phyloP scores from a whole-genome alignment of 1,140 invertebrate genomes.

The Zophobas morio region DNA sequence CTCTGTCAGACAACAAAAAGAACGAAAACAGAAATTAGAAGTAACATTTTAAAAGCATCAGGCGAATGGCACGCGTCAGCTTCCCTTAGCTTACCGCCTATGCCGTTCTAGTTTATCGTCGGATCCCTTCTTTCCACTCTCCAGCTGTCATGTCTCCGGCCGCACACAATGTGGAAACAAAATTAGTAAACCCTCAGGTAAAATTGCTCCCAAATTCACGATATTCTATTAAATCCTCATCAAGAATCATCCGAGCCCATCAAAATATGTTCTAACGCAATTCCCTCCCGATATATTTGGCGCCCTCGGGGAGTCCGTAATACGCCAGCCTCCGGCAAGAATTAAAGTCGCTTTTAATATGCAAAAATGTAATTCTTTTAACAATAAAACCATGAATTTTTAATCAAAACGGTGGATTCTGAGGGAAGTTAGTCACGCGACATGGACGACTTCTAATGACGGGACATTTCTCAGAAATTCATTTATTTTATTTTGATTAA shows the following conservation, averaged over 20 bases:
- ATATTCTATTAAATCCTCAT: constrained; percentile 41
- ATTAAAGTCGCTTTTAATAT: background rate
- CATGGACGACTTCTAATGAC: background rate
- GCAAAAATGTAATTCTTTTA: background rate
- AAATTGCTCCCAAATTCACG: constrained; percentile 28
- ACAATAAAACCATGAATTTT: background rate
- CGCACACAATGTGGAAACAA: constrained; percentile 29
- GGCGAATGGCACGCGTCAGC: constrained; percentile 37
- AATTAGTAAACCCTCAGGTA: constrained; percentile 28
- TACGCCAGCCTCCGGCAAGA: background rate
- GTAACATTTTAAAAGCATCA: constrained; percentile 45
- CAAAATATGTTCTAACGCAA: constrained; percentile 5
- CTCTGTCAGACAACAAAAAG: constrained; percentile 1
- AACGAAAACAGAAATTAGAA: constrained; percentile 40
- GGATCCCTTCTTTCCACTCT: constrained; percentile 30
- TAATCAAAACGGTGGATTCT: background rate
- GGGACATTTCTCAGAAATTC: background rate
- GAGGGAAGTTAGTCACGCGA: background rate
- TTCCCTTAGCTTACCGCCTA: constrained; percentile 27
- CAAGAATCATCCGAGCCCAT: constrained; percentile 30
- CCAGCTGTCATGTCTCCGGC: constrained; percentile 30
- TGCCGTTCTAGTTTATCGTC: constrained; percentile 21
- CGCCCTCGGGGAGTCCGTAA: background rate
- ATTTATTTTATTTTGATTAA: constrained; percentile 15
- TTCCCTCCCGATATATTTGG: background rate